Evolutionary conservation across 1,140 invertebrate genomes (phyloP), one percentile per base, ranked within the genome.

Genomic region (Eubasilissa regina): DNA sequence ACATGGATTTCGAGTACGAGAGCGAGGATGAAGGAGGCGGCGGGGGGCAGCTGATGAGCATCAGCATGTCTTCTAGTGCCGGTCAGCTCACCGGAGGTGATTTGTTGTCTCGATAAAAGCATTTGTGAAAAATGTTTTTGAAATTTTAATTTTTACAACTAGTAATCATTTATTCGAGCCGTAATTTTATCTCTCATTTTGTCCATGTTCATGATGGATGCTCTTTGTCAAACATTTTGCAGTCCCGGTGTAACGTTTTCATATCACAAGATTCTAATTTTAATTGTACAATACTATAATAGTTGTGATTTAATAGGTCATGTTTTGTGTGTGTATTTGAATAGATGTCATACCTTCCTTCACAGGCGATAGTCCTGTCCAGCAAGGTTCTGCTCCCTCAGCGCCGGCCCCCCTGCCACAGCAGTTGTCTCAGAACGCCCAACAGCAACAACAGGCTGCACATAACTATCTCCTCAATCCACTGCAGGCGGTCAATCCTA

Each of bases 1-100:
- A 89, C 43, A 25, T 82, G 19, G 88, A 89, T 83, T 89, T 89
- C 80, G 88, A 89, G 78, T 89, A 89, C 81, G 88, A 89, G 74
- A 89, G 88, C 68, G 88, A 89, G 66, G 88, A 89, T 25, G 88
- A 89, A 0, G 58, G 75, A 53, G 12, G 80, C 60, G 12, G 80
- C 60, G 19, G 25, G 10, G 60, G 60, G 11, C 60, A 64, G 25
- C 60, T 64, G 19, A 64, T 64, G 60, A 64, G 60, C 60, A 64
- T 64, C 60, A 64, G 60, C 25, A 64, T 64, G 60, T 64, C 60
- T 64, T 64, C 60, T n/a, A 43, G 60, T 25, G 60, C n/a, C 19
- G 60, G 60, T 35, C 60, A 64, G 60, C 19, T 17, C n/a, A 43
- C 60, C n/a, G 60, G 60, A 51, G 25, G 48, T 51, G 48, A 15